These are phyloP conservation scores for Ctenoplectra terminalis DNA, from an alignment of 1,140 invertebrate species.

Conservation along the genomic window DNA sequence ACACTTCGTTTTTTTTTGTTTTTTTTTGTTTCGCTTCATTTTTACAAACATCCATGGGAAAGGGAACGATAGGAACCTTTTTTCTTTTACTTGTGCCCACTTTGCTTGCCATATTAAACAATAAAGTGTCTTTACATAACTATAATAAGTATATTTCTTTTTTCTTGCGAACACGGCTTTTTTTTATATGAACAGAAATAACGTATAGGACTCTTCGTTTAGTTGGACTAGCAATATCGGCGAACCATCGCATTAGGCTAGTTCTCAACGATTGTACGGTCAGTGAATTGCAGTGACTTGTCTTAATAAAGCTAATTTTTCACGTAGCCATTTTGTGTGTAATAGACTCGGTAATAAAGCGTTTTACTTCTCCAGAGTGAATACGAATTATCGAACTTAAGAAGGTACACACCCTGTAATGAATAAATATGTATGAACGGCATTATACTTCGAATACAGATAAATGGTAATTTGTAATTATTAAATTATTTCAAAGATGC, in stretches of 20 bases:
- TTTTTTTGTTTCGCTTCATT: not conserved
- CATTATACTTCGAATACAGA: not conserved
- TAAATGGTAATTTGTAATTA: too few relatives aligned
- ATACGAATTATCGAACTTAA: conserved; percentile 99
- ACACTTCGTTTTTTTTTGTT: not conserved
- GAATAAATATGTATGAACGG: not conserved
- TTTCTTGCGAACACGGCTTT: conserved; percentile 48
- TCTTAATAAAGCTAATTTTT: conserved; percentile 68
- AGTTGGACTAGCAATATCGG: conserved; percentile 74
- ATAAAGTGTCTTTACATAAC: conserved; percentile 62
- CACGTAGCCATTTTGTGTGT: conserved; percentile 86
- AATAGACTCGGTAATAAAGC: conserved; percentile 99
- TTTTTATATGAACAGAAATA: conserved; percentile 40
- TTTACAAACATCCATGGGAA: conserved; percentile 27
- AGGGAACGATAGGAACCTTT: conserved; percentile 48
- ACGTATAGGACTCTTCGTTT: conserved; percentile 60
- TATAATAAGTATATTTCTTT: conserved; percentile 73
- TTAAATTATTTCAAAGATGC: not conserved
- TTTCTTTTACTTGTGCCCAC: conserved; percentile 25
- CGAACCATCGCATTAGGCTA: conserved; percentile 68
- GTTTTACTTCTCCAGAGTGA: conserved; percentile 99
- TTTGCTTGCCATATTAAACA: conserved; percentile 54
- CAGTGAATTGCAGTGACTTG: conserved; percentile 12
- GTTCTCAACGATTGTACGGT: conserved; percentile 68
- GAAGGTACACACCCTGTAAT: conserved; percentile 93